Evolutionary conservation across 1,140 invertebrate species (phyloP).

Genomic region (Neodiprion pinetum): DNA sequence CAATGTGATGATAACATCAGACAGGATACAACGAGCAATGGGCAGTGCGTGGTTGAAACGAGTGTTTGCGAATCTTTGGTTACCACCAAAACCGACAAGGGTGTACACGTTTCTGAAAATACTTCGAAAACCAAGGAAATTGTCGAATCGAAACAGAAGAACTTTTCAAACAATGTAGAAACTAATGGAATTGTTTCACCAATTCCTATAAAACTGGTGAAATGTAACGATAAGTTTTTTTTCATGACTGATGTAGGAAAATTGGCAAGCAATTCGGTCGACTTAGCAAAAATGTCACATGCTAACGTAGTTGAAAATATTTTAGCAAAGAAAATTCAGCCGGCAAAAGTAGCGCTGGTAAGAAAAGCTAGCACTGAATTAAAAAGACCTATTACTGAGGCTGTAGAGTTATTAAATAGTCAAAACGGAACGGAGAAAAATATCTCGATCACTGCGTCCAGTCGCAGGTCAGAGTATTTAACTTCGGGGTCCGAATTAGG

Average conservation of each 20-base stretch:
- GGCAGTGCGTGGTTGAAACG: no score
- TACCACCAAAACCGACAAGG: no score
- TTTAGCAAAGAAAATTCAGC: neutral
- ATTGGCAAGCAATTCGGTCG: neutral
- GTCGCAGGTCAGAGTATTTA: no score
- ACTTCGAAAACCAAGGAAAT: neutral
- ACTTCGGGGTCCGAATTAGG: neutral
- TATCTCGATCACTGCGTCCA: no score
- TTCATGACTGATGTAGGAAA: constrained; percentile 9
- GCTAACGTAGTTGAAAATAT: neutral
- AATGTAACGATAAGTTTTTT: constrained; percentile 6
- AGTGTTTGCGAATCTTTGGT: no score
- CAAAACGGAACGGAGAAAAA: neutral
- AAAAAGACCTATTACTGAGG: no score
- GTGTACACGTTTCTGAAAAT: no score
- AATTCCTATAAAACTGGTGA: neutral
- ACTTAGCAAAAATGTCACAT: neutral
- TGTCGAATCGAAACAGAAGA: neutral
- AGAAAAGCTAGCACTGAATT: no score
- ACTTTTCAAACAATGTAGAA: neutral
- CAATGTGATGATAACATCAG: no score
- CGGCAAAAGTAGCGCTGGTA: neutral
- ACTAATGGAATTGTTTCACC: neutral
- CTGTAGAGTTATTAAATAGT: no score
- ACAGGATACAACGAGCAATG: no score